phyloP scores from a whole-genome alignment of 1,140 invertebrate species.

The Bombus polaris region DNA sequence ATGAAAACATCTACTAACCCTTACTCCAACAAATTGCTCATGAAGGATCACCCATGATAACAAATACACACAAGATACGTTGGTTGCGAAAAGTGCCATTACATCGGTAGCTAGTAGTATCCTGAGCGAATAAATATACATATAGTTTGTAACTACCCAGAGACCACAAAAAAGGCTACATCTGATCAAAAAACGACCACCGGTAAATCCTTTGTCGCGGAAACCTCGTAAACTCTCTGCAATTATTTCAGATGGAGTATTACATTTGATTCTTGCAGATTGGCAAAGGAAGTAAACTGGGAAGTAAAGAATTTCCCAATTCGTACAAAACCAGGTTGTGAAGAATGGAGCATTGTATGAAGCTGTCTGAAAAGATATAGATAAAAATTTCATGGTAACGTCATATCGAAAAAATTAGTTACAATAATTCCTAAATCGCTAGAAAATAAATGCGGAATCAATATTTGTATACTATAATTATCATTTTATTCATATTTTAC shows the following conservation, averaged over 20 bases:
- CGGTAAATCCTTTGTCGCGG: constrained; percentile 93
- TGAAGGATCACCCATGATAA: constrained; percentile 98
- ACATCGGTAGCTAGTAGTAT: constrained; percentile 95
- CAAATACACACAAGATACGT: constrained; percentile 95
- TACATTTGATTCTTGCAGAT: constrained; percentile 88
- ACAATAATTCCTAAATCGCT: too few relatives aligned
- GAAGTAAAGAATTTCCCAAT: constrained; percentile 95
- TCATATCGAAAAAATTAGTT: background rate
- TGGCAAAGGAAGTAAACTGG: constrained; percentile 92
- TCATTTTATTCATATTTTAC: too few relatives aligned
- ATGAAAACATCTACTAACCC: constrained; percentile 87
- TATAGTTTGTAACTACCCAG: constrained; percentile 96
- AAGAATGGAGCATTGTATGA: constrained; percentile 95
- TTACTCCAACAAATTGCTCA: constrained; percentile 96
- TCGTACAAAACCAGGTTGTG: constrained; percentile 97
- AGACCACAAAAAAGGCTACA: constrained; percentile 94
- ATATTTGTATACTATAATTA: too few relatives aligned
- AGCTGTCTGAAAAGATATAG: constrained; percentile 76
- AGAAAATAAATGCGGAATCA: too few relatives aligned
- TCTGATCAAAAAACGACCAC: constrained; percentile 91
- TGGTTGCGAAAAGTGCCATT: constrained; percentile 95
- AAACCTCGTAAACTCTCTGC: constrained; percentile 91
- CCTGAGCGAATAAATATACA: constrained; percentile 93
- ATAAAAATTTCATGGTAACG: background rate
- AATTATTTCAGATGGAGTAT: constrained; percentile 88